Percentiles rank a stretch among this genome's conserved stretches.
phyloP scores from a whole-genome alignment of 2,888 invertebrate species.

The Pollenia amentaria region DNA sequence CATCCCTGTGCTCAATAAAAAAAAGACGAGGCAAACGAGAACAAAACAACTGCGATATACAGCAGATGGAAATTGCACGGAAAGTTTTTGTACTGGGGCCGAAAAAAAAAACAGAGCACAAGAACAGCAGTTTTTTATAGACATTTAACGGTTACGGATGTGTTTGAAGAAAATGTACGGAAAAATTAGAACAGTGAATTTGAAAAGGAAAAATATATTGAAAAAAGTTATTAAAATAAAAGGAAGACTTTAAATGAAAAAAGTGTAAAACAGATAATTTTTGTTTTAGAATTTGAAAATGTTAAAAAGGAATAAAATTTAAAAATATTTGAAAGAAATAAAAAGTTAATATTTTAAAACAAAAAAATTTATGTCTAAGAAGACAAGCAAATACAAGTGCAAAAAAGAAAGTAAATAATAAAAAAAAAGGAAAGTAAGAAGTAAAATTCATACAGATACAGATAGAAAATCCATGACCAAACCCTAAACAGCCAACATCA shows the following conservation, averaged over 20 bases:
- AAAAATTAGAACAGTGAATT: slow-evolving; percentile 57
- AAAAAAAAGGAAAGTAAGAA: slow-evolving; percentile 8
- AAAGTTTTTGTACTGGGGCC: slow-evolving; percentile 33
- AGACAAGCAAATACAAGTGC: not conserved
- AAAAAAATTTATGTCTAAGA: too few species aligned
- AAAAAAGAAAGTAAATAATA: not conserved
- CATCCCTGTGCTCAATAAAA: not conserved
- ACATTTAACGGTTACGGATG: slow-evolving; percentile 81
- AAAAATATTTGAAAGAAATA: too few species aligned
- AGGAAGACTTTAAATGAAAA: slow-evolving; percentile 31
- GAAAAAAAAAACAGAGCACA: slow-evolving; percentile 53
- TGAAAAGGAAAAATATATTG: slow-evolving; percentile 19
- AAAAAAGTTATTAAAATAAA: slow-evolving; percentile 18
- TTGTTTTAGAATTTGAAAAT: too few species aligned
- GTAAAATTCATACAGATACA: slow-evolving; percentile 20
- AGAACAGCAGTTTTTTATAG: slow-evolving; percentile 79
- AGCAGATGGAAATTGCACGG: slow-evolving; percentile 60
- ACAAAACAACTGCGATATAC: slow-evolving; percentile 31
- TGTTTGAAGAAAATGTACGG: slow-evolving; percentile 73
- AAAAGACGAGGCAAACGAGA: slow-evolving; percentile 18
- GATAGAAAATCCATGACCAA: slow-evolving; percentile 55
- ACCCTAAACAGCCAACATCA: slow-evolving; percentile 49
- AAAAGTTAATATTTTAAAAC: too few species aligned
- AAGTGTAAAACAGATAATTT: slow-evolving; percentile 10
- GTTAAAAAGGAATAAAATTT: too few species aligned